phyloP scores from a whole-genome alignment of 2,113 vertebrate species.

The Potamarius usumacintae region DNA sequence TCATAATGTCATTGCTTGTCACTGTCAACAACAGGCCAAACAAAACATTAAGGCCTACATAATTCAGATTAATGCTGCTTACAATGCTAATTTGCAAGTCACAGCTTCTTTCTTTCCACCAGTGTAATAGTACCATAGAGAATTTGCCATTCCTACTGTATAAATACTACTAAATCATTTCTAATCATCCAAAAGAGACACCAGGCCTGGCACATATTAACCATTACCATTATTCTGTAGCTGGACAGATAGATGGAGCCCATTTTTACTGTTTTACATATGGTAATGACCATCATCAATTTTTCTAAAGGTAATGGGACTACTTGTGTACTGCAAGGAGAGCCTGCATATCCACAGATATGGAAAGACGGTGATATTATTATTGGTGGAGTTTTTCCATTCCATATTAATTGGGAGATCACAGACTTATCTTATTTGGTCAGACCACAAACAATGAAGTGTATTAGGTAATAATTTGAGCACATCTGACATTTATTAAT shows the following conservation, averaged over 20 bases:
- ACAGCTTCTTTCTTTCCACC: slow-evolving; percentile 1
- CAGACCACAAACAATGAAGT: slow-evolving; percentile 56
- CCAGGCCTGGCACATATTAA: neutral
- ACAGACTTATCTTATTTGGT: slow-evolving; percentile 38
- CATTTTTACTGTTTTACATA: slow-evolving; percentile 9
- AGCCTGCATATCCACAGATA: slow-evolving; percentile 64
- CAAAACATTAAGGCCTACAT: no score
- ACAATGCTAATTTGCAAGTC: neutral
- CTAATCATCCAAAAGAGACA: neutral
- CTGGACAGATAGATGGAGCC: neutral
- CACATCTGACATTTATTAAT: neutral
- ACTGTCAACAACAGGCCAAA: neutral
- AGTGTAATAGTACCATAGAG: neutral
- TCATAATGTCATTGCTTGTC: no score
- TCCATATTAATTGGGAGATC: slow-evolving; percentile 58
- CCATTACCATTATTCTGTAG: neutral
- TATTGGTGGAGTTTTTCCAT: slow-evolving; percentile 77
- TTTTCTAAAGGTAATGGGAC: slow-evolving; percentile 38
- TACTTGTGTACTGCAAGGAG: slow-evolving; percentile 49
- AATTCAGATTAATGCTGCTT: no score
- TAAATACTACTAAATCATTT: slow-evolving; percentile 31
- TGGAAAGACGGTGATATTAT: slow-evolving; percentile 67
- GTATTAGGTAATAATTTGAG: slow-evolving; percentile 30
- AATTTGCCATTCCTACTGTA: slow-evolving; percentile 12
- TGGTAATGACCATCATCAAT: slow-evolving; percentile 48